Evolutionary conservation across 2,888 invertebrate genomes (phyloP).

Genomic region (Erebia epiphron): DNA sequence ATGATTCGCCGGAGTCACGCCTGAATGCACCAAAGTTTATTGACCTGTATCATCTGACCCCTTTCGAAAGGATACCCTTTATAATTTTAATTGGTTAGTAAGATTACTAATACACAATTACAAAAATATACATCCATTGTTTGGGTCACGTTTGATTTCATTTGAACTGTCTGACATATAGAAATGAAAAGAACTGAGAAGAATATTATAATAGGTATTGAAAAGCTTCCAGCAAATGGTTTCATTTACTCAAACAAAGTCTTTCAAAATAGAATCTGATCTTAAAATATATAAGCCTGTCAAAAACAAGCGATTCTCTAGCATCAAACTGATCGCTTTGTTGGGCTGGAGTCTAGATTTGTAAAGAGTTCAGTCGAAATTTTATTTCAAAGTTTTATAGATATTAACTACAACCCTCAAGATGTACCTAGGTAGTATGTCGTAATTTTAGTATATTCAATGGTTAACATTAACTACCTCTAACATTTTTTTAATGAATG

Average conservation of each 20-base stretch:
- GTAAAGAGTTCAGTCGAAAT: constrained; percentile 4
- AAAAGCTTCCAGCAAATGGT: background rate
- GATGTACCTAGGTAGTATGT: too few relatives aligned
- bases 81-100: constrained; percentile 61
- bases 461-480: too few relatives aligned
- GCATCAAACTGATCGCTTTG: constrained; percentile 55
- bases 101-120: constrained; percentile 56
- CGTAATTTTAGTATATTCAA: background rate
- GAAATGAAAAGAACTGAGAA: constrained; percentile 4
- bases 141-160: constrained; percentile 64
- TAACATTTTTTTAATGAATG: too few relatives aligned
- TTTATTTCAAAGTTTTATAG: background rate
- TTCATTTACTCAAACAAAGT: constrained; percentile 16
- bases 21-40: constrained; percentile 71
- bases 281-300: too few relatives aligned
- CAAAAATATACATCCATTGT: constrained; percentile 63
- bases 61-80: constrained; percentile 64
- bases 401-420: background rate
- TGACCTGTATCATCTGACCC: constrained; percentile 68
- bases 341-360: background rate
- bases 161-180: constrained; percentile 1
- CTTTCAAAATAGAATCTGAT: constrained; percentile 17
- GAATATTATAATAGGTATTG: background rate
- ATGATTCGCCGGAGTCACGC: constrained; percentile 47
- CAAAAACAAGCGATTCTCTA: constrained; percentile 54